These are phyloP conservation scores for Cenopis cana DNA, from an alignment of 2,888 invertebrate genomes.

Conservation along the genomic window DNA sequence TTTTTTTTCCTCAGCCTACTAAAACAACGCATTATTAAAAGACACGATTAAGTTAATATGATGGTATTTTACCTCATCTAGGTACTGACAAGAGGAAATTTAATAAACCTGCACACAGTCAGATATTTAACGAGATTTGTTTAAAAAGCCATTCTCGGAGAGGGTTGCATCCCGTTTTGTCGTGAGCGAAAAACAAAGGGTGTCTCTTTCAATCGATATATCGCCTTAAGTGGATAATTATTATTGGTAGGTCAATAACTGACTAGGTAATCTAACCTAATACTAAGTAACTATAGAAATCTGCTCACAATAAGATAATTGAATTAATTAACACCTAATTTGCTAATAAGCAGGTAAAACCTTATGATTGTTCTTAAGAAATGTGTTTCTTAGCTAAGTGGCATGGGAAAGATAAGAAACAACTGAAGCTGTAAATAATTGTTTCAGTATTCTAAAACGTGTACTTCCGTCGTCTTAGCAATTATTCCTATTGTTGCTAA, in stretches of 20 bases:
- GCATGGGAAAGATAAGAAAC: slow-evolving; percentile 1
- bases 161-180: no score
- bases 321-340: background rate
- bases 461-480: slow-evolving; percentile 23
- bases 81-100: no score
- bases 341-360: background rate
- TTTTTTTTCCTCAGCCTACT: no score
- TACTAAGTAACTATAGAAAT: background rate
- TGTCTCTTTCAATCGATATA: no score
- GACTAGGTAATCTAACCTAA: background rate
- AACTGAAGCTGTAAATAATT: slow-evolving; percentile 3
- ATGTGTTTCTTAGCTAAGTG: background rate
- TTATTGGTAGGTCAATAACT: background rate
- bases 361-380: slow-evolving; percentile 1
- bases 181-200: no score
- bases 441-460: slow-evolving; percentile 17
- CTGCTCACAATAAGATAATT: background rate
- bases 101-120: no score
- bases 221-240: slow-evolving; percentile 2
- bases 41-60: no score
- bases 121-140: no score
- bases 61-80: no score
- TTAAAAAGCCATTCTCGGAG: no score
- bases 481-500: slow-evolving; percentile 12
- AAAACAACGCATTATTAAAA: no score